Percentiles rank a stretch among this genome's conserved stretches.
These are phyloP conservation scores for Varanus salvator DNA, from an alignment of 2,113 vertebrate genomes.

Conservation along the genomic window DNA sequence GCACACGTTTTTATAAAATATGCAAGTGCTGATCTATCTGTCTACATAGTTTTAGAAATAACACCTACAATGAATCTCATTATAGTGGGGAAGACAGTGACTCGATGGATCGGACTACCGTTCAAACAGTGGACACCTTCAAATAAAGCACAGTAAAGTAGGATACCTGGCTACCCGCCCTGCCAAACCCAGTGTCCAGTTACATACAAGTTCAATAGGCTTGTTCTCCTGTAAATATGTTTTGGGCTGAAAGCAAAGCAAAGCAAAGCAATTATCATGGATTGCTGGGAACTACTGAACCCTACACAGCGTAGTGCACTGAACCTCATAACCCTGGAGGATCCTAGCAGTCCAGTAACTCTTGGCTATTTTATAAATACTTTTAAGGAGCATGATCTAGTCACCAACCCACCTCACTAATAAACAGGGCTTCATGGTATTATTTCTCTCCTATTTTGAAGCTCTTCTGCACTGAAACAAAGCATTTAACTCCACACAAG, in stretches of 20 bases:
- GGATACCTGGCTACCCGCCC: too few relatives aligned
- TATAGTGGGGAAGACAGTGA: too few relatives aligned
- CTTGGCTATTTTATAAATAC: background rate
- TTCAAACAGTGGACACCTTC: too few relatives aligned
- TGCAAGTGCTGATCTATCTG: too few relatives aligned
- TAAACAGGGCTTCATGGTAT: slow-evolving; percentile 66
- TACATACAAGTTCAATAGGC: background rate
- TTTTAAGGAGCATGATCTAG: slow-evolving; percentile 45
- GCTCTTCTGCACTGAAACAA: slow-evolving; percentile 63
- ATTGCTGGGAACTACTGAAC: background rate
- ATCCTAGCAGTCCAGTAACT: background rate
- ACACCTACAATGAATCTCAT: too few relatives aligned
- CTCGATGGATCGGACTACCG: too few relatives aligned
- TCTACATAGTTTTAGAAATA: too few relatives aligned
- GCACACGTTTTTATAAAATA: too few relatives aligned
- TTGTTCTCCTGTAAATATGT: background rate
- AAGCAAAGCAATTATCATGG: background rate
- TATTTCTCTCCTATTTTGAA: slow-evolving; percentile 50
- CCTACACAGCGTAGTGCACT: background rate
- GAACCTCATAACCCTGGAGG: background rate
- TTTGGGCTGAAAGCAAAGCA: background rate
- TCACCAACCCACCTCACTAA: slow-evolving; percentile 19
- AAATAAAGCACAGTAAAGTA: too few relatives aligned
- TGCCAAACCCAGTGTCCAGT: background rate
- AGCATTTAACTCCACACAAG: slow-evolving; percentile 60